Percentiles rank a stretch among this genome's conserved stretches.
These are phyloP conservation scores for Sarcophaga rosellei DNA, from an alignment of 2,888 invertebrate species.

Conservation along the genomic window DNA sequence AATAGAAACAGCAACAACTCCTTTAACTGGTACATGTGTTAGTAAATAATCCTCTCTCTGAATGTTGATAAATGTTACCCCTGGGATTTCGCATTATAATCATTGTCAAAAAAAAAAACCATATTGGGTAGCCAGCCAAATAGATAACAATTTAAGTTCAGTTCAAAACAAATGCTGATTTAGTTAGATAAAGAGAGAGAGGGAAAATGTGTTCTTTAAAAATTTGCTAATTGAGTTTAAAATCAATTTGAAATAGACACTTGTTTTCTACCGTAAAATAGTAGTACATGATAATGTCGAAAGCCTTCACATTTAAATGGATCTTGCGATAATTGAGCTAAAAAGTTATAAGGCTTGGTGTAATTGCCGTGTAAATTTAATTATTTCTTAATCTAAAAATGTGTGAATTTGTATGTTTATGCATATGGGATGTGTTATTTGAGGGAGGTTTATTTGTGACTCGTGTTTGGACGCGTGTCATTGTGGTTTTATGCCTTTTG, in stretches of 20 bases:
- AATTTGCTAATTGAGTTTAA: constrained; percentile 81
- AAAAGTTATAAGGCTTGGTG: constrained; percentile 69
- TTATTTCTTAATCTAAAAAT: constrained; percentile 72
- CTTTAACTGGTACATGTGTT: constrained; percentile 76
- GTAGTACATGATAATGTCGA: too few relatives aligned
- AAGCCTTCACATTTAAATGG: constrained; percentile 4
- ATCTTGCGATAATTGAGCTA: neutral
- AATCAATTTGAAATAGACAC: constrained; percentile 78
- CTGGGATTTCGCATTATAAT: constrained; percentile 78
- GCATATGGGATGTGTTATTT: neutral
- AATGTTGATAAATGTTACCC: constrained; percentile 81
- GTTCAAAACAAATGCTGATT: constrained; percentile 1
- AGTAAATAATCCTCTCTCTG: constrained; percentile 77
- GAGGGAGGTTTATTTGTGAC: constrained; percentile 67
- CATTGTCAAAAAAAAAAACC: constrained; percentile 70
- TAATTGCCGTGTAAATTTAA: constrained; percentile 82
- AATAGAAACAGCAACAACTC: constrained; percentile 71
- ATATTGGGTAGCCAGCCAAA: neutral
- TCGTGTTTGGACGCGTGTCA: constrained; percentile 69
- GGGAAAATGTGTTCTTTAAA: neutral
- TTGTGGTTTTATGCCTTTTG: constrained; percentile 61
- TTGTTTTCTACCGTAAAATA: constrained; percentile 13
- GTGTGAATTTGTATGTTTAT: constrained; percentile 62
- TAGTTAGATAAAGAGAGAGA: too few relatives aligned
- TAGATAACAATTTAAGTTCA: constrained; percentile 28